Base-by-base conservation (phyloP, 2,888 invertebrate species). In the Chrysolina americana region DNA sequence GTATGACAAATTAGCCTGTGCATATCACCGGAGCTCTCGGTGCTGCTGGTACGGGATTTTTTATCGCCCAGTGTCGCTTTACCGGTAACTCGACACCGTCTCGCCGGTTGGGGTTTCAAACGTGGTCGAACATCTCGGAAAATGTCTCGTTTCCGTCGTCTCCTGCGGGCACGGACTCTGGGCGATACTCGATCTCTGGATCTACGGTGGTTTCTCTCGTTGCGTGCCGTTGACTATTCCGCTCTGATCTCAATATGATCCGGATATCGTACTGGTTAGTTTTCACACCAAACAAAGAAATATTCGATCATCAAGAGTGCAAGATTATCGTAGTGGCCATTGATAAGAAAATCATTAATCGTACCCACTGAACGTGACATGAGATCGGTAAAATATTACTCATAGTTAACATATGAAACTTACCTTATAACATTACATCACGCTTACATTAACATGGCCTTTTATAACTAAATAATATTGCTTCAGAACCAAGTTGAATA, bases 1-100 rank as follows among this genome's bases (percentile, higher is more conserved):
- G 85, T 81, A 82, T 85, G 85, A 85, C 85, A 84, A 85, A 85
- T 85, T 85, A 84, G 85, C 85, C 85, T 85, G 83, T 85, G 84
- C 86, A 84, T 86, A 85, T 86, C 86, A 85, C 86, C 86, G 85
- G 86, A 83, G 70, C 19, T 47, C 36, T 36, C 36, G 36, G 8
- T 6, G 59, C 28, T 59, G 59, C 65, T 56, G 82, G 76, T 73
- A 68, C 65, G 76, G 71, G 64, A 71, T 76, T 75, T 76, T 73
- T 76, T 78, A 75, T 78, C 76, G 80, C 73, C 76, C 80, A 81
- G 85, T 83, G 82, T 85, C 83, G 82, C 83, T 83, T 85, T 86
- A 85, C 84, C 73, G 77, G 85, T 85, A 86, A 86, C 81, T 77
- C 76, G 82, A 86, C 82, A 80, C 80, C 78, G 83, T 83, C 82